Evolutionary conservation across 2,888 invertebrate species (phyloP).

Genomic region (Acronicta psi): DNA sequence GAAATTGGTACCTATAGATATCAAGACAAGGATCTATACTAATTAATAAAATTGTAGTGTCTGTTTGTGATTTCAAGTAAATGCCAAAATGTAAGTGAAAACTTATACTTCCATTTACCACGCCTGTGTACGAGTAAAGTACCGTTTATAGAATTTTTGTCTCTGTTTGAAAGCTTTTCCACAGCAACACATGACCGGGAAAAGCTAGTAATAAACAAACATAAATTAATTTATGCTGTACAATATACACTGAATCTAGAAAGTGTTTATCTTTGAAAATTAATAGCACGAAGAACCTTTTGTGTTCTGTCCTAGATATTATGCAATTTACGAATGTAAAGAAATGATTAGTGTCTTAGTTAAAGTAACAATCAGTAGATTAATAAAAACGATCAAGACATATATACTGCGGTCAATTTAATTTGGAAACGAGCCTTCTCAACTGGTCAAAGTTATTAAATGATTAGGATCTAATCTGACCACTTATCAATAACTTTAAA

Average conservation of each 20-base stretch:
- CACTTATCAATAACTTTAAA: constrained; percentile 34
- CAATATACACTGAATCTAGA: neutral
- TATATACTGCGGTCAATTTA: constrained; percentile 13
- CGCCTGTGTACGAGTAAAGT: too few relatives aligned
- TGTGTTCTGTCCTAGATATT: constrained; percentile 27
- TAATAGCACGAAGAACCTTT: constrained; percentile 19
- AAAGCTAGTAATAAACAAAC: too few relatives aligned
- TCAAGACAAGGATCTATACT: too few relatives aligned
- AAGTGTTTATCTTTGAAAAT: neutral
- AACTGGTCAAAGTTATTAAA: constrained; percentile 44
- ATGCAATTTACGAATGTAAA: constrained; percentile 11
- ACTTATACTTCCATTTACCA: too few relatives aligned
- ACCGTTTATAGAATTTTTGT: too few relatives aligned
- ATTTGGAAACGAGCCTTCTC: constrained; percentile 25
- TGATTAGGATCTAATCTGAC: constrained; percentile 40
- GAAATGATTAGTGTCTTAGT: constrained; percentile 3
- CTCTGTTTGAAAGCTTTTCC: too few relatives aligned
- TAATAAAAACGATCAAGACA: constrained; percentile 6
- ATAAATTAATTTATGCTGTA: neutral
- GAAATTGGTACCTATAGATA: too few relatives aligned
- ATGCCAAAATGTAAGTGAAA: too few relatives aligned
- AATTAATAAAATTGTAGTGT: too few relatives aligned
- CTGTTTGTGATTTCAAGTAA: too few relatives aligned
- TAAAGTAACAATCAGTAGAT: constrained; percentile 19
- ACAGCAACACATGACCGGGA: too few relatives aligned